Evolutionary conservation across 2,113 vertebrate genomes (phyloP), one percentile per base, ranked within the genome.

Genomic region (Siniperca knerii): DNA sequence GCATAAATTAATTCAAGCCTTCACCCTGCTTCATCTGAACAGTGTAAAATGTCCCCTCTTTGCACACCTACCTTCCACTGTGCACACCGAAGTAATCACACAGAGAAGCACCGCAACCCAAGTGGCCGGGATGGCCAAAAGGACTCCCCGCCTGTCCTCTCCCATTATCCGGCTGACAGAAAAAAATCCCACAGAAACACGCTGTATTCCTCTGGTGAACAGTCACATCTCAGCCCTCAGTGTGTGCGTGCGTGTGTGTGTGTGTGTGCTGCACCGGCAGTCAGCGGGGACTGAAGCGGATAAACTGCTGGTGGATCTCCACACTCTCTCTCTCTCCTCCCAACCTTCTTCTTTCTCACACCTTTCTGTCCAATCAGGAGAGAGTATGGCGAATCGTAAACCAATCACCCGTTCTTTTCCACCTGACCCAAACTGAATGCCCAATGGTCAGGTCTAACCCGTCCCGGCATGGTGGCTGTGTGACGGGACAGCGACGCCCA

Each of bases 21-120:
- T 77, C 61, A 73, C 62, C 60, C 81, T 40, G 71, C 68, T 70
- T 61, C 83, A 61, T 29, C 33, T 44, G 69, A 50, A 21, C 76
- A 61, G 2, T 20, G 42, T 29, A 8, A 54, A 11, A 48, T 33
- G 33, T 15, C 79, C 75, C 60, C 2, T 55, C 55, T 62, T 6
- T 42, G 81, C 79, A 65, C 75, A 85, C 93, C 69, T 95, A 96
- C 95, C 95, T 94, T 96, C 95, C 77, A 95, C 92, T 65, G 94
- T 92, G 75, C 78, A 75, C 89, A 93, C 94, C 5, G 87, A 78
- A 65, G 90, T 84, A 9, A 92, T 77, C 82, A 83, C 87, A 72
- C 85, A 86, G 29, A 95, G 85, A 23, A 95, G 75, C 85, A 86
- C 64, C 74, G 90, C 89, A 66, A 67, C 70, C 84, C 92, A 89